phyloP scores from a whole-genome alignment of 2,888 invertebrate species.

The Carterocephalus palaemon region DNA sequence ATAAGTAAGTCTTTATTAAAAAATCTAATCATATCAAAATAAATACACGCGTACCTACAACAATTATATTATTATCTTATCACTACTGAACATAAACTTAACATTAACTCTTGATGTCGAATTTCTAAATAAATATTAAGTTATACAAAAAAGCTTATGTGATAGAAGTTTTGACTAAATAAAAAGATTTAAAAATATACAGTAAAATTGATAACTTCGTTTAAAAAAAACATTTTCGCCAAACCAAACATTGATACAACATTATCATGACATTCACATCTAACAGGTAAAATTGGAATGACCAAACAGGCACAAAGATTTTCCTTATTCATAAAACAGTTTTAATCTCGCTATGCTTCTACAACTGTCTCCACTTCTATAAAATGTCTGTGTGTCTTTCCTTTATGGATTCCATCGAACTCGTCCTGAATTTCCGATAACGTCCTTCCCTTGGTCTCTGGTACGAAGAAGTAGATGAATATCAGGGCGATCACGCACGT shows the following conservation, averaged over 20 bases:
- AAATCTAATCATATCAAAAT: slow-evolving; percentile 10
- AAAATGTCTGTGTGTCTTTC: slow-evolving; percentile 64
- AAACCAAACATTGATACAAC: neutral
- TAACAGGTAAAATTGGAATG: neutral
- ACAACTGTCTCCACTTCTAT: slow-evolving; percentile 63
- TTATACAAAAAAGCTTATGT: too few relatives aligned
- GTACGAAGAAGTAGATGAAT: slow-evolving; percentile 82
- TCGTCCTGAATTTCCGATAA: slow-evolving; percentile 77
- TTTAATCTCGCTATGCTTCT: neutral
- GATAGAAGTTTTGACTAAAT: too few relatives aligned
- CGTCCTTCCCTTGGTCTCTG: slow-evolving; percentile 82
- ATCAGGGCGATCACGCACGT: slow-evolving; percentile 78
- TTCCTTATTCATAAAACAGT: neutral
- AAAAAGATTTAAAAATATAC: too few relatives aligned
- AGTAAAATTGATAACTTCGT: too few relatives aligned
- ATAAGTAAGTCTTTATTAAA: slow-evolving; percentile 4
- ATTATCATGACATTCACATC: neutral
- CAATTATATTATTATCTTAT: slow-evolving; percentile 1
- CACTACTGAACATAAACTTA: slow-evolving; percentile 2
- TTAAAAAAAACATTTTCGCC: neutral
- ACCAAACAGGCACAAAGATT: neutral
- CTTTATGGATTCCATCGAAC: slow-evolving; percentile 67
- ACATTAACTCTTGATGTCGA: neutral
- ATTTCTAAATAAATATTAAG: neutral
- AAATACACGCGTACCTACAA: slow-evolving; percentile 13